These are phyloP conservation scores for Hyalella azteca DNA, from an alignment of 2,888 invertebrate species.

Conservation along the genomic window DNA sequence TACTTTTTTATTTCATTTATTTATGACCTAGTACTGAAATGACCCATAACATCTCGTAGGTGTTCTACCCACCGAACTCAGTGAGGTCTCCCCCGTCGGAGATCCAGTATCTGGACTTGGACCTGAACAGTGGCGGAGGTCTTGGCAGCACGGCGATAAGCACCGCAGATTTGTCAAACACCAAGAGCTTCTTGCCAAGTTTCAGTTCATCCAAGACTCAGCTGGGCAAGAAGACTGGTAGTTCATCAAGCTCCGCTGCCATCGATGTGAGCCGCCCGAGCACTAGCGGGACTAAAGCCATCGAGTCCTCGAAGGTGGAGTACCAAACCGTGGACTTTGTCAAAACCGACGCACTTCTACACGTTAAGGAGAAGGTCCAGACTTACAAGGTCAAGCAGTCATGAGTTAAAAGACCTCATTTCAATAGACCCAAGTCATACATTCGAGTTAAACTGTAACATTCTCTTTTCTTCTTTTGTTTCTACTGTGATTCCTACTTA, in stretches of 20 bases:
- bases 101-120: constrained; percentile 57
- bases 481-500: background rate
- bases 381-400: constrained; percentile 51
- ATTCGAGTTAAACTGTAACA: background rate
- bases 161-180: constrained; percentile 34
- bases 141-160: constrained; percentile 16
- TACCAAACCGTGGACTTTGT: constrained; percentile 93
- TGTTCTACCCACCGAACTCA: constrained; percentile 47
- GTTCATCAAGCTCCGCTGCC: background rate
- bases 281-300: background rate
- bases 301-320: constrained; percentile 67
- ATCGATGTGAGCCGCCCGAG: background rate
- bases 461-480: background rate
- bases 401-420: constrained; percentile 1
- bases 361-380: constrained; percentile 80
- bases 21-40: too few relatives aligned
- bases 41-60: too few relatives aligned
- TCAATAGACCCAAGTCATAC: background rate
- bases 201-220: constrained; percentile 23
- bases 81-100: constrained; percentile 42
- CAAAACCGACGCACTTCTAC: constrained; percentile 90
- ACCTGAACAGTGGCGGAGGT: constrained; percentile 43
- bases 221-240: background rate
- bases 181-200: background rate
- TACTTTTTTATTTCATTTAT: too few relatives aligned